phyloP scores from a whole-genome alignment of 2,888 invertebrate genomes.

The Anoplius nigerrimus region DNA sequence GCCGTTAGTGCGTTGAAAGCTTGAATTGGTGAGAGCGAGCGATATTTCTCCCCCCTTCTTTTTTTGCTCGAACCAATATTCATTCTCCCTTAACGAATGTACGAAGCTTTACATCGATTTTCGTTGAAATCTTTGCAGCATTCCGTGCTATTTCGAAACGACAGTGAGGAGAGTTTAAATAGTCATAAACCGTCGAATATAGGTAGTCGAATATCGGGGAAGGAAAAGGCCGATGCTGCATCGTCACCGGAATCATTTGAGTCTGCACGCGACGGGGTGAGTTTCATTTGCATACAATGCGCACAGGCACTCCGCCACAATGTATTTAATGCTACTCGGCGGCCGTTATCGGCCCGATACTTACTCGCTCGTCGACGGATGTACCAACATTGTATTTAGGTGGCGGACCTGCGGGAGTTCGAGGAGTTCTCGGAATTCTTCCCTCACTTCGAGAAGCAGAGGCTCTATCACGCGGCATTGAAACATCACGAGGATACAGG shows the following conservation, averaged over 20 bases:
- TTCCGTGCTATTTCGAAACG: constrained; percentile 89
- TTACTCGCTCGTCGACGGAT: no score
- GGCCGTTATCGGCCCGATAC: no score
- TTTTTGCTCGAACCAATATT: no score
- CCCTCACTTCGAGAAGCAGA: constrained; percentile 87
- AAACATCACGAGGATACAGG: constrained; percentile 86
- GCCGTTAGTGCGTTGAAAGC: no score
- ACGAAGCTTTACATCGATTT: no score
- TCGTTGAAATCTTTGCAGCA: constrained; percentile 77
- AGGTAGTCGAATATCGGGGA: constrained; percentile 73
- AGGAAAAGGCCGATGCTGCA: constrained; percentile 77
- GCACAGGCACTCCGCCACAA: background rate
- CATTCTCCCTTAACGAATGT: no score
- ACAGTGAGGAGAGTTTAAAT: constrained; percentile 79
- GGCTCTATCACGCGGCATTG: constrained; percentile 90
- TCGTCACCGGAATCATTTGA: constrained; percentile 97
- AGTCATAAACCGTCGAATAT: constrained; percentile 75
- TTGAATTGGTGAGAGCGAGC: no score
- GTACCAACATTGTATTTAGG: no score
- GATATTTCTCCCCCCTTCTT: no score
- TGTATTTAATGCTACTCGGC: no score
- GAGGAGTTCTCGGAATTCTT: constrained; percentile 88
- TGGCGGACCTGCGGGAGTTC: constrained; percentile 91
- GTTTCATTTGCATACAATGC: constrained; percentile 23
- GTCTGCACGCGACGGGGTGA: constrained; percentile 93